phyloP scores from a whole-genome alignment of 1,140 invertebrate genomes.

The Drosophila virilis region DNA sequence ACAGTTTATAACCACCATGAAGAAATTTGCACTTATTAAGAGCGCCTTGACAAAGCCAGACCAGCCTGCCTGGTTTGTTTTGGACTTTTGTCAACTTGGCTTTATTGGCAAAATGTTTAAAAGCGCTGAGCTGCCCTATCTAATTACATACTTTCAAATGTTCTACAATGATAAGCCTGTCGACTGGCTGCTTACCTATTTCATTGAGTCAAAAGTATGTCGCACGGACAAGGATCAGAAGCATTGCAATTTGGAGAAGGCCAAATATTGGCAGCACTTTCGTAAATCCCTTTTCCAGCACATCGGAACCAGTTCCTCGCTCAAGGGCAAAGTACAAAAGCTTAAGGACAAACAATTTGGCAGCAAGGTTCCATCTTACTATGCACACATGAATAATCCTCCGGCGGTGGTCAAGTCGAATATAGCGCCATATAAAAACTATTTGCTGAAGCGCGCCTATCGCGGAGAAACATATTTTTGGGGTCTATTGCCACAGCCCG shows the following conservation, averaged over 20 bases:
- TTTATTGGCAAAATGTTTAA: slow-evolving; percentile 98
- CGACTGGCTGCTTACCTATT: slow-evolving; percentile 97
- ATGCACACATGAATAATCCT: slow-evolving; percentile 92
- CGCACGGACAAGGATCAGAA: slow-evolving; percentile 95
- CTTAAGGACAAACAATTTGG: slow-evolving; percentile 98
- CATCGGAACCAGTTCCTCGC: slow-evolving; percentile 96
- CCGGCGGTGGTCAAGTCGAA: slow-evolving; percentile 90
- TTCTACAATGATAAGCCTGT: slow-evolving; percentile 97
- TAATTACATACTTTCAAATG: slow-evolving; percentile 96
- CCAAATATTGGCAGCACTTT: slow-evolving; percentile 93
- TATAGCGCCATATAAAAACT: slow-evolving; percentile 94
- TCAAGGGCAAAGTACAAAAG: slow-evolving; percentile 98
- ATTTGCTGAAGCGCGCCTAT: slow-evolving; percentile 93
- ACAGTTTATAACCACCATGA: slow-evolving; percentile 93
- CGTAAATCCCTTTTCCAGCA: slow-evolving; percentile 98
- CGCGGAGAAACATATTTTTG: slow-evolving; percentile 96
- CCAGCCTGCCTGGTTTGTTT: slow-evolving; percentile 92
- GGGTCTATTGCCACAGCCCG: slow-evolving; percentile 93
- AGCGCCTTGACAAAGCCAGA: slow-evolving; percentile 87
- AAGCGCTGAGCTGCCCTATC: slow-evolving; percentile 93
- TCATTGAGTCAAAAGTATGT: slow-evolving; percentile 96
- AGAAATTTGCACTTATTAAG: slow-evolving; percentile 93
- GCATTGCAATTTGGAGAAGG: slow-evolving; percentile 93
- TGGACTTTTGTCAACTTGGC: slow-evolving; percentile 97
- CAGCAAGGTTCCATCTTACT: slow-evolving; percentile 91